phyloP scores from a whole-genome alignment of 1,140 invertebrate genomes.

The Lepidurus packardi region DNA sequence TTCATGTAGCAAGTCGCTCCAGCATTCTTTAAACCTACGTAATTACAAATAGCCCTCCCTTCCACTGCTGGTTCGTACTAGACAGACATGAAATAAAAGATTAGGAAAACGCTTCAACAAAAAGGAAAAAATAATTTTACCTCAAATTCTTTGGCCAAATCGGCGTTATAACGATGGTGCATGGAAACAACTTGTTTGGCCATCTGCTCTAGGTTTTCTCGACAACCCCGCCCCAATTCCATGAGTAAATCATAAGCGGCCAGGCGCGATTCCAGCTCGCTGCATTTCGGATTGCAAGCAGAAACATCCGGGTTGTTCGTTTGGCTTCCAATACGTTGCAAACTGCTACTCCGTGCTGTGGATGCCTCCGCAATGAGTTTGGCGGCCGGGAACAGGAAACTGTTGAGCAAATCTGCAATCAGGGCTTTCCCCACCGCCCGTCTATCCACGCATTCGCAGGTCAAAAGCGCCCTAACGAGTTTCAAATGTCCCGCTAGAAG shows the following conservation, averaged over 20 bases:
- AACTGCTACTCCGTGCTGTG: constrained; percentile 32
- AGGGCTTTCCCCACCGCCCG: constrained; percentile 45
- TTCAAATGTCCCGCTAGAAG: constrained; percentile 50
- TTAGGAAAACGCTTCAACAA: not conserved
- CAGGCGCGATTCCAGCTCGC: constrained; percentile 45
- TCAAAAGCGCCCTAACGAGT: constrained; percentile 47
- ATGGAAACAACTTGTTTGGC: constrained; percentile 46
- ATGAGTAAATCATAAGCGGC: constrained; percentile 50
- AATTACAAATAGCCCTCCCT: constrained; percentile 49
- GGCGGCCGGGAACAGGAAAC: constrained; percentile 52
- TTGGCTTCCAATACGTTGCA: constrained; percentile 30
- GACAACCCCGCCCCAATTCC: constrained; percentile 45
- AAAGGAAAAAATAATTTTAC: constrained; percentile 38
- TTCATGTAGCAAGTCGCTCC: constrained; percentile 62
- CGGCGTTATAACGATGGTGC: constrained; percentile 48
- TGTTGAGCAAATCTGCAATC: constrained; percentile 46
- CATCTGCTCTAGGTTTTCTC: constrained; percentile 45
- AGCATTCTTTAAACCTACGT: constrained; percentile 57
- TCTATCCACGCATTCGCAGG: constrained; percentile 46
- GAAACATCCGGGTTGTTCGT: constrained; percentile 32
- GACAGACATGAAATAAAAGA: constrained; percentile 29
- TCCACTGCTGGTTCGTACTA: constrained; percentile 52
- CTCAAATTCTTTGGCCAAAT: constrained; percentile 51
- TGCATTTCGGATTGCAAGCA: constrained; percentile 48
- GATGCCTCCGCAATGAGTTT: constrained; percentile 46